These are phyloP conservation scores for Drosophila ambigua DNA, from an alignment of 1,140 invertebrate genomes.

Conservation along the genomic window DNA sequence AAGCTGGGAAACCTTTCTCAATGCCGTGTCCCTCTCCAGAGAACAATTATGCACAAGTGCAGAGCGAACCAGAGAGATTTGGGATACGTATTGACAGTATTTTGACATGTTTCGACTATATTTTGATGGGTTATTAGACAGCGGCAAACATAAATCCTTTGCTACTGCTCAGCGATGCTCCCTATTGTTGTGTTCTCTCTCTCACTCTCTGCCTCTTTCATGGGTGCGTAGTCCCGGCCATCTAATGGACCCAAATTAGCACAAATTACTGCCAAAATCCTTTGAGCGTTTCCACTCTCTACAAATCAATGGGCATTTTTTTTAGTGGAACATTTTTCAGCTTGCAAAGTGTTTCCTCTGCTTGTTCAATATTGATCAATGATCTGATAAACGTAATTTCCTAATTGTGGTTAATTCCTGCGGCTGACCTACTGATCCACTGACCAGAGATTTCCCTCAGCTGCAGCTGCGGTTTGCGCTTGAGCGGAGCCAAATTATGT, in stretches of 20 bases:
- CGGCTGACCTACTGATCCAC: constrained; percentile 16
- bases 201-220: background rate
- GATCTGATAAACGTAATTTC: constrained; percentile 32
- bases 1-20: constrained; percentile 39
- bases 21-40: constrained; percentile 30
- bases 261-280: constrained; percentile 41
- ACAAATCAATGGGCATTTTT: constrained; percentile 23
- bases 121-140: constrained; percentile 59
- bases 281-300: constrained; percentile 33
- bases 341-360: constrained; percentile 12
- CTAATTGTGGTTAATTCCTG: constrained; percentile 40
- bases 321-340: constrained; percentile 33
- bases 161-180: constrained; percentile 1
- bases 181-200: constrained; percentile 9
- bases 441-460: no score
- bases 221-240: background rate
- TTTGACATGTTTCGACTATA: constrained; percentile 69
- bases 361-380: constrained; percentile 44
- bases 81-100: constrained; percentile 66
- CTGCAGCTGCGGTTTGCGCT: constrained; percentile 52
- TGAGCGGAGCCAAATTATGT: constrained; percentile 14
- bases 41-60: constrained; percentile 71
- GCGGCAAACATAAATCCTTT: constrained; percentile 40
- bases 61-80: constrained; percentile 17
- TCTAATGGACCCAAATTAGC: constrained; percentile 37